Base-by-base conservation (phyloP, 2,113 vertebrate genomes). In the Choloepus hoffmanni region DNA sequence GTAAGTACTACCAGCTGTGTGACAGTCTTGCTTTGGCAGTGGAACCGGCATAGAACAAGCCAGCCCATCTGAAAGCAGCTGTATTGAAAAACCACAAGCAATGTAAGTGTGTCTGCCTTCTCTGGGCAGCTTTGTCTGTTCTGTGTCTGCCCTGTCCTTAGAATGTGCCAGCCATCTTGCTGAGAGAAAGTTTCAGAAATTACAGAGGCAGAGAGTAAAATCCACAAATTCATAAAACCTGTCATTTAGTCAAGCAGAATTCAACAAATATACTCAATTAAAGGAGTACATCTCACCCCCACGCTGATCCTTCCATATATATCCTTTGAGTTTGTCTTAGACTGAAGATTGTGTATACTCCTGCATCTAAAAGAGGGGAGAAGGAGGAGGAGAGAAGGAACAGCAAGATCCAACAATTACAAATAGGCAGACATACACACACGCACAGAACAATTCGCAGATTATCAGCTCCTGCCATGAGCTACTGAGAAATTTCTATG, bases 1-100 rank as follows among this genome's bases (percentile, higher is more conserved):
- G 99, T 99, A 99, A 99, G 99, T 99, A 99, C 99, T 99, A 99
- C 99, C 99, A 99, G 99, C 99, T 99, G 98, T 97, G 99, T 98
- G 99, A 99, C 99, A 99, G 99, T 99, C 99, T 99, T 98, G 97
- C 98, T 98, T 98, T 99, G 99, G 99, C 99, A 99, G 98, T 98
- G 96, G 98, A 98, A 98, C 98, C 98, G 92, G 97, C 97, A 84
- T 92, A 97, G 98, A 99, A 98, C 97, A 98, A 98, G 98, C 98
- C 98, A 98, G 99, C 99, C 99, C 99, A 99, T 99, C 99, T 99
- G 99, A 99, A 99, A 99, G 99, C 99, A 99, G 99, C 99, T 99
- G 99, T 98, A 99, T 98, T 98, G 98, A 98, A 98, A 99, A 99
- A 99, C 99, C 99, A 97, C 99, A 99, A 98, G 98, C 99, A 99